These are phyloP conservation scores for Agrilus planipennis DNA, from an alignment of 1,140 invertebrate genomes.

Conservation along the genomic window DNA sequence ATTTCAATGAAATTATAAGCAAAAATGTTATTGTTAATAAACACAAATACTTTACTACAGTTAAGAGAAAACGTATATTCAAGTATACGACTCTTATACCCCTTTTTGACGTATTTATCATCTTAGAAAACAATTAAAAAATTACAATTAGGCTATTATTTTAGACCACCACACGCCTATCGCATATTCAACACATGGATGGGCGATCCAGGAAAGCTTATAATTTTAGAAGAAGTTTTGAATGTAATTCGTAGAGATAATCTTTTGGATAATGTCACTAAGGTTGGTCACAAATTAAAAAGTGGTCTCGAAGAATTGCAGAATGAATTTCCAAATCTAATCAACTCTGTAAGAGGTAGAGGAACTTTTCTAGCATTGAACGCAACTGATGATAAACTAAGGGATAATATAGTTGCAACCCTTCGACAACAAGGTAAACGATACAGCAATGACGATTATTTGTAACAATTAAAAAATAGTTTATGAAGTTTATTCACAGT, in stretches of 20 bases:
- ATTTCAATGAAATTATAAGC: too few species aligned
- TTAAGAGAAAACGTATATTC: too few species aligned
- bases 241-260: slow-evolving; percentile 76
- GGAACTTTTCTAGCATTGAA: slow-evolving; percentile 90
- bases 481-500: not conserved
- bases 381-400: slow-evolving; percentile 46
- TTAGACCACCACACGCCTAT: slow-evolving; percentile 66
- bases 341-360: slow-evolving; percentile 74
- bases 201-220: slow-evolving; percentile 91
- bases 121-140: too few species aligned
- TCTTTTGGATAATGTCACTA: slow-evolving; percentile 61
- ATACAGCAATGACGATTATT: not conserved
- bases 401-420: slow-evolving; percentile 68
- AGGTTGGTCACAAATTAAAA: slow-evolving; percentile 67
- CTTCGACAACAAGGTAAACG: slow-evolving; percentile 62
- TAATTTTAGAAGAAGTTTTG: slow-evolving; percentile 76
- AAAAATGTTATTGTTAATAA: too few species aligned
- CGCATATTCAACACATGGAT: slow-evolving; percentile 99
- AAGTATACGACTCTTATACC: too few species aligned
- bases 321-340: slow-evolving; percentile 57
- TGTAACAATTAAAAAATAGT: not conserved
- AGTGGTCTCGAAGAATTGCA: slow-evolving; percentile 57
- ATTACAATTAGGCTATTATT: too few species aligned
- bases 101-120: too few species aligned
- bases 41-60: too few species aligned